These are phyloP conservation scores for Heliconius hortense DNA, from an alignment of 2,888 invertebrate species.

Conservation along the genomic window DNA sequence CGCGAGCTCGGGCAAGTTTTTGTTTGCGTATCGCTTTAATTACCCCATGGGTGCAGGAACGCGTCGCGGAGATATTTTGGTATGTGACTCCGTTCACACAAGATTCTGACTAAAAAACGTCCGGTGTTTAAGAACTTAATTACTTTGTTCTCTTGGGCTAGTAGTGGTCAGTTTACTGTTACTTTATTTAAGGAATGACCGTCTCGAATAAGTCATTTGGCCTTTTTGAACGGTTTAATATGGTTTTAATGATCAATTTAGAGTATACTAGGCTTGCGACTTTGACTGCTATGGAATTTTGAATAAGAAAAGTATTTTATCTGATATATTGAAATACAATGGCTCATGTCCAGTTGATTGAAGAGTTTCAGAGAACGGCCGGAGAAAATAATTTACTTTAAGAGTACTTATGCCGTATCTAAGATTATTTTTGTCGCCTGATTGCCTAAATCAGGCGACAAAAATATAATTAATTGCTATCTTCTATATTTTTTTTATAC, in stretches of 20 bases:
- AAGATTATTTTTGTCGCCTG: no score
- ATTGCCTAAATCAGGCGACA: not conserved
- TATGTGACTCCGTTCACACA: constrained; percentile 47
- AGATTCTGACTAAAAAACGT: constrained; percentile 47
- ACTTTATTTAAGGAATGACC: constrained; percentile 34
- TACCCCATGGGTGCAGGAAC: constrained; percentile 59
- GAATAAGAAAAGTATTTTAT: constrained; percentile 8
- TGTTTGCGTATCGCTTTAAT: constrained; percentile 73
- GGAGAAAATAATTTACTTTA: constrained; percentile 1
- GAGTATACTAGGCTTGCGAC: constrained; percentile 6
- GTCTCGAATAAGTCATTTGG: constrained; percentile 35
- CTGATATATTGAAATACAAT: constrained; percentile 3
- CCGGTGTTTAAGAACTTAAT: constrained; percentile 52
- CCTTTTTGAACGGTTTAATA: constrained; percentile 16
- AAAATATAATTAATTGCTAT: no score
- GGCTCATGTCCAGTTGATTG: constrained; percentile 3
- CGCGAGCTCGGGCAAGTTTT: constrained; percentile 62
- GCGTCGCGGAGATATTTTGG: constrained; percentile 50
- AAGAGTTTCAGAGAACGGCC: not conserved
- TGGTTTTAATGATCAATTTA: constrained; percentile 12
- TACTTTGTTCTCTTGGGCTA: constrained; percentile 43
- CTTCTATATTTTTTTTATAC: no score
- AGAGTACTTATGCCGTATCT: not conserved
- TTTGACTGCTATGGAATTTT: not conserved
- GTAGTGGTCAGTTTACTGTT: constrained; percentile 28